These are phyloP conservation scores for Apotomis capreana DNA, from an alignment of 2,888 invertebrate species.

Conservation along the genomic window DNA sequence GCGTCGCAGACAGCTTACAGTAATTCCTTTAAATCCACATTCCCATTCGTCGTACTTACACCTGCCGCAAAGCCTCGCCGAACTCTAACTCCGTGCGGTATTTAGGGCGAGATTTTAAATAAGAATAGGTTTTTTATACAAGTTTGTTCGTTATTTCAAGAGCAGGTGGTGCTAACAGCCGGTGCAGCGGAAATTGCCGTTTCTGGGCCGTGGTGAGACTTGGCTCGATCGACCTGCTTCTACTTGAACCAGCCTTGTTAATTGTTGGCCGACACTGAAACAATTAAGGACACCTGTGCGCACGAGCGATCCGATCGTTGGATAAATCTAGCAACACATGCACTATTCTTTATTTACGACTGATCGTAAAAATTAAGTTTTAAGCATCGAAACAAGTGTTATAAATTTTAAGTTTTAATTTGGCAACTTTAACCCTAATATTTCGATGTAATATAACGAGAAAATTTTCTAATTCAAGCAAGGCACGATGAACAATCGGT, in stretches of 20 bases:
- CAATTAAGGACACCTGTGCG: conserved; percentile 64
- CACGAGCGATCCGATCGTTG: conserved; percentile 34
- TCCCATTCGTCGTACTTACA: conserved; percentile 55
- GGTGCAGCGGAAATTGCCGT: conserved; percentile 71
- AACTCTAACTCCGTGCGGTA: conserved; percentile 49
- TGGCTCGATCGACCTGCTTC: conserved; percentile 56
- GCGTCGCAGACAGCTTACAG: conserved; percentile 53
- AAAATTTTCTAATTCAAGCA: too few relatives aligned
- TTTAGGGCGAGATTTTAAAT: conserved; percentile 57
- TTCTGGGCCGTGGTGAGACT: conserved; percentile 54
- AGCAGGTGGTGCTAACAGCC: conserved; percentile 70
- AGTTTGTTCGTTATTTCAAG: conserved; percentile 60
- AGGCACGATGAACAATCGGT: too few relatives aligned
- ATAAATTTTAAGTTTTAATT: too few relatives aligned
- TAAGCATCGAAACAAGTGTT: not conserved
- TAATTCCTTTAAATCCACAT: conserved; percentile 64
- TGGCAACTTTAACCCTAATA: too few relatives aligned
- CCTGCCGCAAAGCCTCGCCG: conserved; percentile 53
- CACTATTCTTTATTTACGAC: conserved; percentile 16
- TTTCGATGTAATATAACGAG: too few relatives aligned
- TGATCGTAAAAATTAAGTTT: not conserved
- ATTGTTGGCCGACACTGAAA: conserved; percentile 67
- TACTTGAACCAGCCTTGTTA: conserved; percentile 57
- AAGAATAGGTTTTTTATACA: conserved; percentile 47
- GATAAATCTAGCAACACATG: conserved; percentile 25